Conservation (phyloP, 1,140 invertebrate genomes). For the Scaptomyza montana region DNA sequence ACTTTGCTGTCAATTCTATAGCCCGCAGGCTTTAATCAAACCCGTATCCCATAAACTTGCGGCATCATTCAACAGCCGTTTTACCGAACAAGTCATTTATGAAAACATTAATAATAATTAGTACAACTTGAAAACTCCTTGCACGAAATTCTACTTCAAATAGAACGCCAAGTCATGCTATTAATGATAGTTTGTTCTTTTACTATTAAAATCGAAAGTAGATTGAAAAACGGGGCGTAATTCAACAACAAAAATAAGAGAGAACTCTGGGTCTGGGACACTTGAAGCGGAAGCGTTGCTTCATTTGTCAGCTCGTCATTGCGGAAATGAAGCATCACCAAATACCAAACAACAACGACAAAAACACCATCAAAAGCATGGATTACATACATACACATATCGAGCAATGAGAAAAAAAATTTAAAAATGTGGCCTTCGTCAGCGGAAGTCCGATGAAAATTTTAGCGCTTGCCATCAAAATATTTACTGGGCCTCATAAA, state of each 20-base stretch:
- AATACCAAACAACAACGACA: conserved; percentile 9
- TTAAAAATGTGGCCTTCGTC: conserved; percentile 47
- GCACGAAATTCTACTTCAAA: background rate
- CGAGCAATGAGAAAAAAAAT: conserved; percentile 10
- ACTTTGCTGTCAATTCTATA: background rate
- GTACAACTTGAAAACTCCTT: conserved; percentile 13
- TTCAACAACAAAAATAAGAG: too few species aligned
- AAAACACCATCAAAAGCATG: conserved; percentile 16
- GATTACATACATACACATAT: conserved; percentile 14
- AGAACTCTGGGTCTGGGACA: conserved; percentile 2
- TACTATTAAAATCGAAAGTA: conserved; percentile 36
- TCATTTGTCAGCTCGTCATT: conserved; percentile 24
- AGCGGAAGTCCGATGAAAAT: conserved; percentile 49
- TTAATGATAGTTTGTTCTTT: conserved; percentile 44
- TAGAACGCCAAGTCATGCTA: conserved; percentile 48
- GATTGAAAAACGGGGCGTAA: conserved; percentile 23
- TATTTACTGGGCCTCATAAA: conserved; percentile 75
- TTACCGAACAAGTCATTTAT: conserved; percentile 17
- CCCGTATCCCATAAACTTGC: background rate
- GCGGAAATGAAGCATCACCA: conserved; percentile 28
- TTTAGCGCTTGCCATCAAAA: conserved; percentile 69
- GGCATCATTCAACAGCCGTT: conserved; percentile 21
- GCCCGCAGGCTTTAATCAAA: background rate
- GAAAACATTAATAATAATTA: conserved; percentile 52
- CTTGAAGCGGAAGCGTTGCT: conserved; percentile 39